Base-by-base conservation (phyloP, 1,140 invertebrate genomes). In the Pemphigus obesinymphae region DNA sequence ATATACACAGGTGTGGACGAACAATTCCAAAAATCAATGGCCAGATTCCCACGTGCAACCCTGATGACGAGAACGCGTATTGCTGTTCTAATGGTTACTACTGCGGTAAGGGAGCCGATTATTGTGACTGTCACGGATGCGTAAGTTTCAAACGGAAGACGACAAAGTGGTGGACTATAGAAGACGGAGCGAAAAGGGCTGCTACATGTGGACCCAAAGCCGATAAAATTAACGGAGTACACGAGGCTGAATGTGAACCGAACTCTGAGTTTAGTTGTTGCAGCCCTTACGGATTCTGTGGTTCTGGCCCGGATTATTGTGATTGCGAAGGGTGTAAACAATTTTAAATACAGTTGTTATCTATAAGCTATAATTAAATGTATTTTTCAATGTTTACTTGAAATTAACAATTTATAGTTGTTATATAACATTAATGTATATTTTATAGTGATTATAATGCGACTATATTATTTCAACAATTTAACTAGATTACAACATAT, bases 81-180 rank as follows among this genome's bases (percentile, higher is more conserved):
- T 84, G 83, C 53, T 84, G 83, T 66, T 84, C 83, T 29, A 82
- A 82, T 23, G 83, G 81, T 1, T 82, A 83, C 31, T 84, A 84
- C 34, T 84, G 83, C 40, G 83, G 83, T 26, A 82, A 37, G 34
- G 70, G 50, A 37, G 5, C 53, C 11, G 76, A 82, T 58, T 76
- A 72, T 40, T 84, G 83, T 43, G 58, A 82, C 20, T 84, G 83
- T 66, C 53, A 82, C 29, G 83, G 82, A 20, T 84, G 83, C 53
- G 78, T 83, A 8, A 72, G 83, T 68, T 84, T 83, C 72, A 82
- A 66, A 55, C 83, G 75, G 45, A 83, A 45, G 6, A 68, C 50
- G 13, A 83, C 82, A 29, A 78, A 78, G 31, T 83, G 75, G 75
- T 82, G 82, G 55, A 75, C 82, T 17, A 29, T 29, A 15, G 48